Conservation (phyloP, 2,113 vertebrate species). For the Catharus fuscescens region DNA sequence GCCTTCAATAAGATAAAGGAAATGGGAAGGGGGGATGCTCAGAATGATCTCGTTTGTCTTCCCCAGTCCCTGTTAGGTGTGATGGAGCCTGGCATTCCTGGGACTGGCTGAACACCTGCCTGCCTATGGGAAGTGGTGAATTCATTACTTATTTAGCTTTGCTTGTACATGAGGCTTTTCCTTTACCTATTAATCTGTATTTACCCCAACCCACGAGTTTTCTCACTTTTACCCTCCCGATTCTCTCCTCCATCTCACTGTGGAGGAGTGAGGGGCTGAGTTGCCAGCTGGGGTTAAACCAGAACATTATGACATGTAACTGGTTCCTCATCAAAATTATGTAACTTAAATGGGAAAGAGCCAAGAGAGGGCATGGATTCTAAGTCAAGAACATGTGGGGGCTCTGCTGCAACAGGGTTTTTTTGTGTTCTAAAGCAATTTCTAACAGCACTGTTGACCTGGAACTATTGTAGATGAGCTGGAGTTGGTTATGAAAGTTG, state of each 20-base stretch:
- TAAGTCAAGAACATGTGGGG: not conserved
- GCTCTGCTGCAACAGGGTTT: not conserved
- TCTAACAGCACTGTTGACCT: not conserved
- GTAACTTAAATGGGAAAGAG: not conserved
- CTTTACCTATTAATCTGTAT: not conserved
- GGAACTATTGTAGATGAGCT: not conserved
- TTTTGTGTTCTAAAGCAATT: not conserved
- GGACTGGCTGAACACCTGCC: not conserved
- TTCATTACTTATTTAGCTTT: not conserved
- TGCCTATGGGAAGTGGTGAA: not conserved
- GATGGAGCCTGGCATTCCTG: not conserved
- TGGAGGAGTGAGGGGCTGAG: not conserved
- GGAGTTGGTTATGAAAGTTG: not conserved
- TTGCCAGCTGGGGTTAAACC: not conserved
- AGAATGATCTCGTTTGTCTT: not conserved
- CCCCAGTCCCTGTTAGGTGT: not conserved
- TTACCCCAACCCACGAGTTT: not conserved
- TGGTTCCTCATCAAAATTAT: not conserved
- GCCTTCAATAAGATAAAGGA: not conserved
- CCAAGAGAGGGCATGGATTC: not conserved
- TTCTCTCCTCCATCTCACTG: not conserved
- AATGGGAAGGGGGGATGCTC: not conserved
- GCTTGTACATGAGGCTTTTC: not conserved
- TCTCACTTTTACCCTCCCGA: not conserved
- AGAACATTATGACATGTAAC: not conserved